phyloP scores from a whole-genome alignment of 2,797 vertebrate genomes.

The Danio tinwini region DNA sequence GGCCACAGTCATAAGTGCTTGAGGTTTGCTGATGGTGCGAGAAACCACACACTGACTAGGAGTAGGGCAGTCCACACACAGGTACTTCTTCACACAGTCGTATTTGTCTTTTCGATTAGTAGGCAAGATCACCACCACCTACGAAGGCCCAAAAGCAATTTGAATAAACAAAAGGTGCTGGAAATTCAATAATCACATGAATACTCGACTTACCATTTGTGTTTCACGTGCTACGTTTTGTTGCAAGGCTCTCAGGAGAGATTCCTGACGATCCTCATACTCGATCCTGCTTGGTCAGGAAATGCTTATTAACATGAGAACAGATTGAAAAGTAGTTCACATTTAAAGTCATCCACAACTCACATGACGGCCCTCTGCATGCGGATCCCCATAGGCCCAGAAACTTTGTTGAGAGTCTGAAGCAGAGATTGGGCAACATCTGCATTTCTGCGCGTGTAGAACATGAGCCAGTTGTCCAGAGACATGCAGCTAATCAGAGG shows the following conservation, averaged over 20 bases:
- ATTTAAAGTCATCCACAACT: constrained; percentile 61
- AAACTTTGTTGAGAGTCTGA: constrained; percentile 84
- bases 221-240: constrained; percentile 80
- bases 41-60: constrained; percentile 94
- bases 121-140: constrained; percentile 89
- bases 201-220: constrained; percentile 82
- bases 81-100: constrained; percentile 89
- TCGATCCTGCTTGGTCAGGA: constrained; percentile 77
- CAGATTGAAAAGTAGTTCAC: neutral
- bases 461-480: constrained; percentile 86
- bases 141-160: neutral
- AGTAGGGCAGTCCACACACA: constrained; percentile 90
- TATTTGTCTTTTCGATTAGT: constrained; percentile 92
- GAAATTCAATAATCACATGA: neutral
- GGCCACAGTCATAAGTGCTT: constrained; percentile 86
- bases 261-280: constrained; percentile 88
- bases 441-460: constrained; percentile 80
- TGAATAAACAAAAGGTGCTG: neutral
- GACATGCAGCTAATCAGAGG: constrained; percentile 80
- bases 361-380: constrained; percentile 83
- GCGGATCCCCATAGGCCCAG: constrained; percentile 82
- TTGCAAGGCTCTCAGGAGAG: constrained; percentile 85
- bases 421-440: constrained; percentile 81
- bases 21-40: constrained; percentile 85
- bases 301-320: neutral